Conservation (phyloP, 2,113 vertebrate species). For the Pitta sordida region DNA sequence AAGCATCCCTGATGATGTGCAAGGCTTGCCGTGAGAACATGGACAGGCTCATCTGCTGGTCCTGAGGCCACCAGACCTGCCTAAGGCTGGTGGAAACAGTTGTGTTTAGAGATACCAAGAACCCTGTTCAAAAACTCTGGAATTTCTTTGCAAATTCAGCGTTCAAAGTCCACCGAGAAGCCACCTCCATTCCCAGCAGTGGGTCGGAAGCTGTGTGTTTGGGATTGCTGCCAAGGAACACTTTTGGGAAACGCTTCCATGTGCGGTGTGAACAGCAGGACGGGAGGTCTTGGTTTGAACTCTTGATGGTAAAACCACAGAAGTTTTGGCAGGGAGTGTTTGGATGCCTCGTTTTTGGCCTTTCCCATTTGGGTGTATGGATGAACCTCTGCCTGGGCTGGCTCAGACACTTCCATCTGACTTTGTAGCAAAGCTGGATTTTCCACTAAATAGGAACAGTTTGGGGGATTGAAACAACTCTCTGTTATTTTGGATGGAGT, state of each 20-base stretch:
- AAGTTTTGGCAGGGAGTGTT: neutral
- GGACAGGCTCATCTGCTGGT: neutral
- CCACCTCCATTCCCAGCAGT: neutral
- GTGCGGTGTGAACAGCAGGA: neutral
- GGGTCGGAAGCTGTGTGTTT: neutral
- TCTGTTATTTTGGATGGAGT: neutral
- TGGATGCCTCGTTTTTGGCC: neutral
- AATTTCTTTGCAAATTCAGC: neutral
- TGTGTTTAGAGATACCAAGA: neutral
- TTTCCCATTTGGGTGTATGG: neutral
- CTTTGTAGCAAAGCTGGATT: neutral
- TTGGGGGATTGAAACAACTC: neutral
- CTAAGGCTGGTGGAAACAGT: neutral
- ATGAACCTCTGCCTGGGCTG: neutral
- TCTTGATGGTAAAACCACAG: neutral
- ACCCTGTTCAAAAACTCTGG: neutral
- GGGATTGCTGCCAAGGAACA: neutral
- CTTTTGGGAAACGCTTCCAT: neutral
- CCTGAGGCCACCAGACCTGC: neutral
- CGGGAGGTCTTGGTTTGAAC: conserved; percentile 8
- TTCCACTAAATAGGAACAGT: neutral
- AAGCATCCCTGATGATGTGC: fast-evolving
- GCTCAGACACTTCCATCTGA: neutral
- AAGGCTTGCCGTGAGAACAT: neutral
- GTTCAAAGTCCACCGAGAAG: neutral